Evolutionary conservation across 2,113 vertebrate genomes (phyloP).

Genomic region (Podiceps cristatus): DNA sequence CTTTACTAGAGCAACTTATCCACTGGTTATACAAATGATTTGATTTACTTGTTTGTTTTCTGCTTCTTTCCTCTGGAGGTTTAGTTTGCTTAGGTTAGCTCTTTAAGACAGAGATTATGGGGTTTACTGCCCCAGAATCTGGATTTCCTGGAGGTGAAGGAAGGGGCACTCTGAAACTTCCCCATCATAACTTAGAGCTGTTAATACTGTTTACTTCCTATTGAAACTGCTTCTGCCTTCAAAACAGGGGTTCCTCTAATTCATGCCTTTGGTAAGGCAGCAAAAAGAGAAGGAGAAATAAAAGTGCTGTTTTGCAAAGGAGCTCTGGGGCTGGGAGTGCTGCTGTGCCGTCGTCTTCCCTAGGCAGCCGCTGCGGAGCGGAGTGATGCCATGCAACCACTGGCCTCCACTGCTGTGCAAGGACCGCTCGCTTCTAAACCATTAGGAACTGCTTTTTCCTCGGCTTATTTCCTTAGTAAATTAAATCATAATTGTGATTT

Average conservation of each 20-base stretch:
- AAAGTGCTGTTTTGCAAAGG: not conserved
- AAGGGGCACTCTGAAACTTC: not conserved
- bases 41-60: not conserved
- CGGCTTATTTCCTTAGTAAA: not conserved
- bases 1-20: not conserved
- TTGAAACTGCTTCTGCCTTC: not conserved
- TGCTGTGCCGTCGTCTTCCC: rapidly evolving
- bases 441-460: not conserved
- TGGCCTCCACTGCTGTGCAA: rapidly evolving
- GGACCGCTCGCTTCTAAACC: not conserved
- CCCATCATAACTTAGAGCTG: not conserved
- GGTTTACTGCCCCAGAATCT: not conserved
- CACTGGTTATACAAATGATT: not conserved
- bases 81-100: not conserved
- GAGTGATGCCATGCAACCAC: rapidly evolving
- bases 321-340: not conserved
- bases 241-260: not conserved
- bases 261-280: not conserved
- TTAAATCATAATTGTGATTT: not conserved
- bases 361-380: rapidly evolving
- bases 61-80: not conserved
- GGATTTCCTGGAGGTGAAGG: not conserved
- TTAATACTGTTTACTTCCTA: not conserved
- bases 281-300: not conserved
- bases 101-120: not conserved